Evolutionary conservation across 1,140 invertebrate genomes (phyloP).

Genomic region (Temnothorax curvispinosus): DNA sequence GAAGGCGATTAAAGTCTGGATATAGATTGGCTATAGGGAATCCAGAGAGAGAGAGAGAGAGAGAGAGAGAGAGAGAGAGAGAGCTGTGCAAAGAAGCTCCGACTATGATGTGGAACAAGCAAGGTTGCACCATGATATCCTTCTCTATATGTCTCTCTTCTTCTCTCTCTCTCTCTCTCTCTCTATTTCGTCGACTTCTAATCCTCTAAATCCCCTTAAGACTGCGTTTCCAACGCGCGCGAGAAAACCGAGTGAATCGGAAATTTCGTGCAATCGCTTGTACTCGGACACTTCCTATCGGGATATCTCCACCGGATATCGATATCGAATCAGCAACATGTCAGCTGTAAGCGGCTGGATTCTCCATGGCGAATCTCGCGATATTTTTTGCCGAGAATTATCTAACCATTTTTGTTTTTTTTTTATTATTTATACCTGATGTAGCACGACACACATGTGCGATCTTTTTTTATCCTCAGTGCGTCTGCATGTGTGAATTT

Average conservation of each 20-base stretch:
- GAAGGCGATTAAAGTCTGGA: constrained; percentile 44
- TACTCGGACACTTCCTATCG: background rate
- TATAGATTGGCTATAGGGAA: constrained; percentile 15
- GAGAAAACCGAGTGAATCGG: constrained; percentile 41
- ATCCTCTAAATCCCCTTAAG: constrained; percentile 29
- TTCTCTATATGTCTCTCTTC: background rate
- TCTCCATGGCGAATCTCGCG: background rate
- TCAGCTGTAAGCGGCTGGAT: background rate
- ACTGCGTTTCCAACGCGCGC: background rate
- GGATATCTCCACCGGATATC: background rate
- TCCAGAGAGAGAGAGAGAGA: background rate
- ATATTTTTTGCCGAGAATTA: background rate
- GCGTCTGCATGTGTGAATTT: background rate
- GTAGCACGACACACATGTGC: background rate
- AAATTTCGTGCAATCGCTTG: constrained; percentile 40
- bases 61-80: background rate
- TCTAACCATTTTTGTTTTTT: background rate
- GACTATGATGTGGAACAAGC: background rate
- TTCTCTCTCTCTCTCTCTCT: background rate
- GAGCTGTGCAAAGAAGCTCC: background rate
- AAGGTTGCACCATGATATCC: background rate
- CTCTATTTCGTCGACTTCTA: constrained; percentile 1
- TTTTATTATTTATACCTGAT: background rate
- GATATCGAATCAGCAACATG: constrained; percentile 10
- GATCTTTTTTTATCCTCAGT: no score